Percentiles rank a stretch among this genome's conserved stretches.
Evolutionary conservation across 1,140 invertebrate genomes (phyloP).

Genomic region (Geopemphigus sp.): DNA sequence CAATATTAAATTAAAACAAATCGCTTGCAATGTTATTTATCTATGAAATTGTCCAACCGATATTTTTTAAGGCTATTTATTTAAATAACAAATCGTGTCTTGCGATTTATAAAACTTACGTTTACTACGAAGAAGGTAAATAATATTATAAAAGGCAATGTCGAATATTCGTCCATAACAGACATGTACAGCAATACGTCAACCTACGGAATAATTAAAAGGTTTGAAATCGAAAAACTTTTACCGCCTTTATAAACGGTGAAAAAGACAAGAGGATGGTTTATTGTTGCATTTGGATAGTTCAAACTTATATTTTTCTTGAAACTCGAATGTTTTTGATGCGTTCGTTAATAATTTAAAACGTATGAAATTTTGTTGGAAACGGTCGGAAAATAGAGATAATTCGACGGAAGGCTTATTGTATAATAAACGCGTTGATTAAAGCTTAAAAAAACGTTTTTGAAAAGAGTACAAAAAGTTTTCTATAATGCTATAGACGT

Average conservation of each 20-base stretch:
- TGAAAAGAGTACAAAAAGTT: slow-evolving; percentile 16
- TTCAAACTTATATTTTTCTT: background rate
- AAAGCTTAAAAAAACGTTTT: slow-evolving; percentile 4
- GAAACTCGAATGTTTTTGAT: background rate
- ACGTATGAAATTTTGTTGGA: background rate
- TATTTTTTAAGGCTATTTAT: background rate
- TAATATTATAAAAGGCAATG: too few relatives aligned
- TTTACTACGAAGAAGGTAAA: too few relatives aligned
- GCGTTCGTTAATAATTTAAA: background rate
- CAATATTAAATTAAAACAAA: too few relatives aligned
- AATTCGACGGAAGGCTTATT: background rate
- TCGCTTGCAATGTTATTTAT: too few relatives aligned
- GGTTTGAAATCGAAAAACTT: slow-evolving; percentile 1
- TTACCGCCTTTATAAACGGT: background rate
- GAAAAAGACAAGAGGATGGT: too few relatives aligned
- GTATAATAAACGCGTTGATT: background rate
- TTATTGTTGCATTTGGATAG: background rate
- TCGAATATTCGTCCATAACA: background rate
- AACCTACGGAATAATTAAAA: background rate
- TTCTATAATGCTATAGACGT: background rate
- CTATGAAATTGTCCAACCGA: too few relatives aligned
- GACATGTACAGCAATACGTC: background rate
- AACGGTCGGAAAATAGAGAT: background rate
- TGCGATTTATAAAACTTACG: too few relatives aligned
- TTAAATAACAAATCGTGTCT: too few relatives aligned